A percentile compares a stretch with the other conserved stretches of the same genome.
Evolutionary conservation across 2,888 invertebrate genomes (phyloP).

Genomic region (Neoitamus cyanurus): DNA sequence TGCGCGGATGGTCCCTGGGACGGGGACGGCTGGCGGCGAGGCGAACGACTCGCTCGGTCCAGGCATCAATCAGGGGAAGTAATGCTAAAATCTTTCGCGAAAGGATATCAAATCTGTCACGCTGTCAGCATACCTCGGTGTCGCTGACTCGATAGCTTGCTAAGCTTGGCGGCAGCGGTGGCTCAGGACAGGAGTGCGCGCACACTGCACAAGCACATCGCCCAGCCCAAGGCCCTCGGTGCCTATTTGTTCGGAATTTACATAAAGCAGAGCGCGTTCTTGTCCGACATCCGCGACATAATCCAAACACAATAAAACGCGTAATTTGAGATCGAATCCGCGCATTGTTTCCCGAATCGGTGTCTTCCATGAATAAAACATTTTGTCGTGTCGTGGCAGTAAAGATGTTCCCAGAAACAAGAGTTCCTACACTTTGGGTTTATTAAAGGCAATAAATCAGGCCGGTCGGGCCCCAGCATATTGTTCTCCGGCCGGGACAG

Average conservation of each 20-base stretch:
- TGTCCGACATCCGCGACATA: conserved; percentile 55
- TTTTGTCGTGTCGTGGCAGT: conserved; percentile 48
- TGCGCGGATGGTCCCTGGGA: not conserved
- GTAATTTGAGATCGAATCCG: conserved; percentile 54
- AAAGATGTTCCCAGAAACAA: conserved; percentile 48
- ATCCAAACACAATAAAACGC: conserved; percentile 56
- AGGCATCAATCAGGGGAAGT: conserved; percentile 25
- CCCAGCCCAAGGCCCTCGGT: not conserved
- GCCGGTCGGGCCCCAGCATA: conserved; percentile 7
- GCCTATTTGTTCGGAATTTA: conserved; percentile 56
- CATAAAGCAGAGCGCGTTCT: conserved; percentile 55
- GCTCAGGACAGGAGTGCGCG: not conserved
- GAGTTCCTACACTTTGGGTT: conserved; percentile 48
- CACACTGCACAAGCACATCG: not conserved
- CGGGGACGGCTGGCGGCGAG: not conserved
- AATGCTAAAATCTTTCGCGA: conserved; percentile 16
- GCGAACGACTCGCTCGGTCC: not conserved
- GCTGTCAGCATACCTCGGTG: conserved; percentile 2
- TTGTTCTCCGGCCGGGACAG: conserved; percentile 6
- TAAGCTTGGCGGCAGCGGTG: not conserved
- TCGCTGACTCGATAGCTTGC: not conserved
- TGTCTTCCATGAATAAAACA: conserved; percentile 51
- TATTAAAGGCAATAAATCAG: conserved; percentile 51
- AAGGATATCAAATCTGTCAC: conserved; percentile 41
- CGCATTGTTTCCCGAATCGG: conserved; percentile 37